These are phyloP conservation scores for Distichodus sexfasciatus DNA, from an alignment of 2,797 vertebrate genomes.

Conservation along the genomic window DNA sequence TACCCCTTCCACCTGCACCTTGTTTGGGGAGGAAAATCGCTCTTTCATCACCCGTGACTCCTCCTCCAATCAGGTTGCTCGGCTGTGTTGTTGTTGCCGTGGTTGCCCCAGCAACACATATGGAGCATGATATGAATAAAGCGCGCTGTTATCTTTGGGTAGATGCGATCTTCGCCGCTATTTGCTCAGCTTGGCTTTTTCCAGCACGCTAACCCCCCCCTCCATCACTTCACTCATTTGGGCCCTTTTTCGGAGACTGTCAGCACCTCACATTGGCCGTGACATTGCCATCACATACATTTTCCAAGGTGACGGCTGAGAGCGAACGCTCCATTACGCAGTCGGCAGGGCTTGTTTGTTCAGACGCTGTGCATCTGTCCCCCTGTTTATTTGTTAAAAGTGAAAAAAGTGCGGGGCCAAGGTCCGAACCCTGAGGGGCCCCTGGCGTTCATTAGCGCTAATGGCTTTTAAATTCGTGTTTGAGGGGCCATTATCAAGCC, in stretches of 20 bases:
- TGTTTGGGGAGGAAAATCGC: background rate
- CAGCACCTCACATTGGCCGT: conserved; percentile 68
- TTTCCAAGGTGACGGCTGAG: conserved; percentile 59
- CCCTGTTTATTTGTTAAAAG: background rate
- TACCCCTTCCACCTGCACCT: background rate
- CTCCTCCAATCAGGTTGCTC: background rate
- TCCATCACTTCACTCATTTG: background rate
- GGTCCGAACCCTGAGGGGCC: background rate
- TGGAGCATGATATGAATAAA: conserved; percentile 68
- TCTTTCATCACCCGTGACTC: background rate
- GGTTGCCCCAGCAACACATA: conserved; percentile 73
- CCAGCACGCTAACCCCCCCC: conserved; percentile 59
- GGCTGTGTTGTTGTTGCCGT: conserved; percentile 62
- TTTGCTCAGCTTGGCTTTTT: conserved; percentile 76
- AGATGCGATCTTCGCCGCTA: conserved; percentile 66
- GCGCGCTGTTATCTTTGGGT: conserved; percentile 67
- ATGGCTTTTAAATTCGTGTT: conserved; percentile 2
- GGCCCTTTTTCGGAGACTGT: conserved; percentile 60
- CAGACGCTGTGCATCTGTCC: background rate
- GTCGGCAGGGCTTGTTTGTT: conserved; percentile 14
- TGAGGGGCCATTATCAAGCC: background rate
- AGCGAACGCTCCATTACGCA: conserved; percentile 59
- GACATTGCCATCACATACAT: conserved; percentile 70
- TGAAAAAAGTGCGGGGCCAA: background rate
- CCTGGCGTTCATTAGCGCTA: background rate